phyloP scores from a whole-genome alignment of 2,113 vertebrate species.

The Xiphophorus maculatus region DNA sequence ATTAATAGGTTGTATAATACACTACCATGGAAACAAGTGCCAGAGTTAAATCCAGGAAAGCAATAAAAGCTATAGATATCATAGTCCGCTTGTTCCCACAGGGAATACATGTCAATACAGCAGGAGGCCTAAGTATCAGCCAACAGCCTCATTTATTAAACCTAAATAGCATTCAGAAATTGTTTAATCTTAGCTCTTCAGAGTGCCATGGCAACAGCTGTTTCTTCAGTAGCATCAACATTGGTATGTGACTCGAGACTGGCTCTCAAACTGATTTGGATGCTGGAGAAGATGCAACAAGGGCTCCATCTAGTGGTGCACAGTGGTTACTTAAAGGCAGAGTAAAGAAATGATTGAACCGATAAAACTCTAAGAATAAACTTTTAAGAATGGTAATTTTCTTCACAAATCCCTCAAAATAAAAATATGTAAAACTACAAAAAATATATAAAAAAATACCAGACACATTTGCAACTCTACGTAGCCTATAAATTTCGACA shows the following conservation, averaged over 20 bases:
- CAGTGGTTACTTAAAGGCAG: neutral
- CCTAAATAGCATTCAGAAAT: constrained; percentile 35
- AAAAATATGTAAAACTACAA: neutral
- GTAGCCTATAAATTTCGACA: too few relatives aligned
- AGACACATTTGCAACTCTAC: too few relatives aligned
- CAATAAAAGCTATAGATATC: neutral
- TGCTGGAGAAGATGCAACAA: neutral
- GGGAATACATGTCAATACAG: constrained; percentile 3
- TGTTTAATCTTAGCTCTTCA: constrained; percentile 41
- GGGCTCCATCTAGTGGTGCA: constrained; percentile 52
- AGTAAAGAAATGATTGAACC: neutral
- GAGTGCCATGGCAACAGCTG: constrained; percentile 62
- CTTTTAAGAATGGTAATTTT: too few relatives aligned
- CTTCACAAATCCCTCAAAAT: too few relatives aligned
- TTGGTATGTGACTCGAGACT: neutral
- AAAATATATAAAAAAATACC: neutral
- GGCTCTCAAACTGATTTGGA: neutral
- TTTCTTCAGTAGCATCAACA: constrained; percentile 4
- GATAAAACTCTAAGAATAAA: neutral
- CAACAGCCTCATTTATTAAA: constrained; percentile 30
- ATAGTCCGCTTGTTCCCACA: neutral
- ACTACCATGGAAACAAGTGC: constrained; percentile 15
- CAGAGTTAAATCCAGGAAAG: constrained; percentile 6
- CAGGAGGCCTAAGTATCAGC: constrained; percentile 14
- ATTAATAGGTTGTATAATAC: neutral